These are phyloP conservation scores for Eretmodus cyanostictus DNA, from an alignment of 2,113 vertebrate species.

Conservation along the genomic window DNA sequence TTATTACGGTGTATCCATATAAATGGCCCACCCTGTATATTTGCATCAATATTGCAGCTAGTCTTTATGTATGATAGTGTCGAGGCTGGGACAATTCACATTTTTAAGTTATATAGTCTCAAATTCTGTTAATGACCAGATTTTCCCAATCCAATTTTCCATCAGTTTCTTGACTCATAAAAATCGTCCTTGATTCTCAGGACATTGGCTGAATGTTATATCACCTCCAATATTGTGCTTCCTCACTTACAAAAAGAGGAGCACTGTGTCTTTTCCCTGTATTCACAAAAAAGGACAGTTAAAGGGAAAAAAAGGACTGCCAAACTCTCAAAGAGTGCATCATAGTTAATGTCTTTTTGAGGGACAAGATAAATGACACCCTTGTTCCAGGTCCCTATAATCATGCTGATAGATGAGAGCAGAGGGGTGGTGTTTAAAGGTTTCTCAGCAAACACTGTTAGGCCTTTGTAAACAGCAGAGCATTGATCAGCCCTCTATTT, in stretches of 20 bases:
- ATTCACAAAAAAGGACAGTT: background rate
- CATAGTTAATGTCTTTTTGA: background rate
- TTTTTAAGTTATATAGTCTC: background rate
- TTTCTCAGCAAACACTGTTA: constrained; percentile 70
- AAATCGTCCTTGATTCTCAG: background rate
- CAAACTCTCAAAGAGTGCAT: background rate
- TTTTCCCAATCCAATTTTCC: background rate
- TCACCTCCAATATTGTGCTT: too few relatives aligned
- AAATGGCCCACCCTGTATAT: background rate
- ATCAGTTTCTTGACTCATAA: background rate
- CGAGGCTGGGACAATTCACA: background rate
- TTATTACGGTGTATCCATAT: background rate
- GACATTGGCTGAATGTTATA: background rate
- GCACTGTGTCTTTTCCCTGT: background rate
- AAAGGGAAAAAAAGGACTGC: fast-evolving
- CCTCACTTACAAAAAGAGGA: background rate
- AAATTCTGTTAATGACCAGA: background rate
- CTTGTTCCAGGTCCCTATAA: background rate
- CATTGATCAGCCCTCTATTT: constrained; percentile 68
- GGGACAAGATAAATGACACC: constrained; percentile 16
- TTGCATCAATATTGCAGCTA: background rate
- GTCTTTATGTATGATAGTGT: background rate
- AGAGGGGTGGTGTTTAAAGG: constrained; percentile 52
- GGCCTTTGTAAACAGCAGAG: constrained; percentile 62
- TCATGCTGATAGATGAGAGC: constrained; percentile 19